Base-by-base conservation (phyloP, 2,797 vertebrate genomes). In the Girardinus metallicus region DNA sequence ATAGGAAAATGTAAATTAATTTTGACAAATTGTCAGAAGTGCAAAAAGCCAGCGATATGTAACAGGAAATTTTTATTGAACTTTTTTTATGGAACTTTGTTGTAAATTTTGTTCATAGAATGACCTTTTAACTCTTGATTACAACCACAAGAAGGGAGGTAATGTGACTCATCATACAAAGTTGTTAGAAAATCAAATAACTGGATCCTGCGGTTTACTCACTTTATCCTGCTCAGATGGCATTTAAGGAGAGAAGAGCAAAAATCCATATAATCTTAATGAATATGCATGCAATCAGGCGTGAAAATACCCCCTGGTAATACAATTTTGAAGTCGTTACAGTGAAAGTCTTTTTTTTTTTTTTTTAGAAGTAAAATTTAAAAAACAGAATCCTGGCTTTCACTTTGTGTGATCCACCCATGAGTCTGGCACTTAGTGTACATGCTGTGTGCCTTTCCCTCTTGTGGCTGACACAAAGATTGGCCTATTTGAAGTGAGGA, bases 401-500 rank as follows among this genome's bases (percentile, higher is more conserved):
- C n/a, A 26, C 43, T 81, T 81, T 77, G 79, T 44, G 71, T 44
- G 53, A 78, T 80, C 74, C 70, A 74, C n/a, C 62, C 73, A 57
- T 75, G 75, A 84, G 55, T 26, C 72, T 60, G 57, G 62, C 68
- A 62, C 68, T 73, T 10, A 6, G 77, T 76, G 75, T 26, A 78
- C 73, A 74, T 74, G 64, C 79, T 60, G 11, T 4, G 73, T 72
- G 64, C 47, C 73, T 75, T 76, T 83, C 78, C 82, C 66, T 80
- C 82, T 72, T 85, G 78, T 68, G 78, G 80, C 80, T 85, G 86
- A 85, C 85, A 87, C 81, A 86, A 49, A 86, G 86, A 91, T 90
- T 88, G 90, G 91, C 90, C 88, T 88, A 91, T 85, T 92, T 94
- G 79, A 80, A 75, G 74, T 55, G 75, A 80, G 60, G 85, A 81